Evolutionary conservation across 2,888 invertebrate species (phyloP).

Genomic region (Bimastos eiseni): DNA sequence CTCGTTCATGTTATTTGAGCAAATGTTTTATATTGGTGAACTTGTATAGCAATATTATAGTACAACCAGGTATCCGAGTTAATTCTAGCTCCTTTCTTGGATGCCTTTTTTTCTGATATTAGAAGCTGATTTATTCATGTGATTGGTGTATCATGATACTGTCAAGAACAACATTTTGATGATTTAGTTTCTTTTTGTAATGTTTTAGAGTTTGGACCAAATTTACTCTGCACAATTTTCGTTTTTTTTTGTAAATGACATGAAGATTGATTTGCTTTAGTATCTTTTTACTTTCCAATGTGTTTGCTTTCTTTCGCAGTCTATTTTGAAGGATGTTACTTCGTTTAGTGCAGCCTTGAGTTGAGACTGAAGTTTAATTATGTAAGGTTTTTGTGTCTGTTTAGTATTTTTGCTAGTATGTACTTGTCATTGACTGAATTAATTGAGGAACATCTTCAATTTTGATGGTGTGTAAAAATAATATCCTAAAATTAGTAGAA

Average conservation of each 20-base stretch:
- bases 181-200: not conserved
- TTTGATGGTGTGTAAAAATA: not conserved
- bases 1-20: not conserved
- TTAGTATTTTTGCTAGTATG: not conserved
- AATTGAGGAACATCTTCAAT: not conserved
- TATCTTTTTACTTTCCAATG: not conserved
- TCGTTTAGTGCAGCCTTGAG: not conserved
- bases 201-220: not conserved
- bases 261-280: not conserved
- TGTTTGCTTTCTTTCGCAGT: not conserved
- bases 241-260: not conserved
- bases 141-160: not conserved
- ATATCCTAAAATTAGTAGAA: too few relatives aligned
- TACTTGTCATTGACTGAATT: not conserved
- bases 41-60: not conserved
- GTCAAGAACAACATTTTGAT: not conserved
- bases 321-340: not conserved
- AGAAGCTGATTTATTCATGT: not conserved
- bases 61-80: not conserved
- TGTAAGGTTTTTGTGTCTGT: not conserved
- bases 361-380: not conserved
- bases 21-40: not conserved
- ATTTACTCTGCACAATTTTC: not conserved
- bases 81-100: not conserved
- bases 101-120: not conserved